phyloP scores from a whole-genome alignment of 1,140 invertebrate species.

The Meloidogyne floridensis region DNA sequence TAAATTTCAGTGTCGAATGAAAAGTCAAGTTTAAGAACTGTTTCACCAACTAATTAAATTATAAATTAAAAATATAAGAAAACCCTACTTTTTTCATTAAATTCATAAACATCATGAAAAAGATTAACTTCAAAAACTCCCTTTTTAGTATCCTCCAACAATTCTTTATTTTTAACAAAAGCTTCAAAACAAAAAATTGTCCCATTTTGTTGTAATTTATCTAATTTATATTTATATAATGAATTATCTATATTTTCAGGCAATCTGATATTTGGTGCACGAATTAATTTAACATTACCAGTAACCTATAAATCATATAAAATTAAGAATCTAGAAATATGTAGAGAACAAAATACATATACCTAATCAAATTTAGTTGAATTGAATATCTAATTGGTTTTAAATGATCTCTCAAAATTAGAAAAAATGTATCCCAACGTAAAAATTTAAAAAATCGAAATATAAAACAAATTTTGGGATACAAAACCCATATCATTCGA shows the following conservation, averaged over 20 bases:
- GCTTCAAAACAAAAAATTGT: conserved; percentile 3
- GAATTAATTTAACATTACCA: neutral
- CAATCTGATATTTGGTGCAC: neutral
- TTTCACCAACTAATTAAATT: neutral
- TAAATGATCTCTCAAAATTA: no score
- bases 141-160: neutral
- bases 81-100: neutral
- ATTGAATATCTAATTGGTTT: no score
- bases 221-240: neutral
- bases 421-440: no score
- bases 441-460: no score
- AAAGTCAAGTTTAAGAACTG: conserved; percentile 4
- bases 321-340: no score
- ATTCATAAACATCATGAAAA: conserved; percentile 3
- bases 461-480: no score
- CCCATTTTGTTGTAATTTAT: neutral
- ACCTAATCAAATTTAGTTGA: no score
- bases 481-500: no score
- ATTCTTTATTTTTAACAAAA: neutral
- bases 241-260: neutral
- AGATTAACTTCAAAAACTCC: neutral
- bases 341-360: no score
- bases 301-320: no score
- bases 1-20: neutral
- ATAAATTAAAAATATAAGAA: no score